These are phyloP conservation scores for Stegana nigrithorax DNA, from an alignment of 2,888 invertebrate genomes.

Conservation along the genomic window DNA sequence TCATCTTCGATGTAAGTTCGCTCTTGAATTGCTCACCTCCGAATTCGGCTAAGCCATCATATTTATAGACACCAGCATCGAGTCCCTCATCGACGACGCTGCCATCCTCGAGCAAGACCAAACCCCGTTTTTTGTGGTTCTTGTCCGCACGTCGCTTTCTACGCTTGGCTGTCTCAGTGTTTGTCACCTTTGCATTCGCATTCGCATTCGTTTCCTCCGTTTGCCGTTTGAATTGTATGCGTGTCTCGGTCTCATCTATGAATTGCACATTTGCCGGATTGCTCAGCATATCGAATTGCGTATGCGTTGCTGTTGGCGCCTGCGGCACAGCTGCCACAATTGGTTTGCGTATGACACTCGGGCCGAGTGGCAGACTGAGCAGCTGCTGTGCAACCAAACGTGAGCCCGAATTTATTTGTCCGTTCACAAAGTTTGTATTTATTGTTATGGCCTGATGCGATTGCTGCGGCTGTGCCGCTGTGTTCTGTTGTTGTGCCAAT, in stretches of 20 bases:
- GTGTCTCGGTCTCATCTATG: constrained; percentile 71
- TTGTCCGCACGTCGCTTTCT: constrained; percentile 25
- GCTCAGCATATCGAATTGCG: constrained; percentile 49
- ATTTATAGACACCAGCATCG: constrained; percentile 37
- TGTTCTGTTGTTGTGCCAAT: not conserved
- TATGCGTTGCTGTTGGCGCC: constrained; percentile 15
- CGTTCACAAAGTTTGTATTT: constrained; percentile 73
- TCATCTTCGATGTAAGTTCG: constrained; percentile 69
- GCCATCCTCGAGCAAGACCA: constrained; percentile 76
- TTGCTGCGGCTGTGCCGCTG: constrained; percentile 17
- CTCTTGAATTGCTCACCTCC: constrained; percentile 76
- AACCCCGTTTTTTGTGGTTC: constrained; percentile 73
- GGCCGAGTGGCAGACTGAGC: constrained; percentile 47
- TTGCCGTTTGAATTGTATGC: constrained; percentile 59
- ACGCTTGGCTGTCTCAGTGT: not conserved
- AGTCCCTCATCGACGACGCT: constrained; percentile 75
- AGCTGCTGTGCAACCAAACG: constrained; percentile 73
- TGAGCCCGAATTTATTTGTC: constrained; percentile 73
- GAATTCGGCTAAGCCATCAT: constrained; percentile 77
- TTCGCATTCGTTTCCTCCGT: constrained; percentile 13
- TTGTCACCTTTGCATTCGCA: constrained; percentile 7
- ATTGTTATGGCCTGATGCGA: constrained; percentile 68
- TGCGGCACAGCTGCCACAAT: constrained; percentile 18
- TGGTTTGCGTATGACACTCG: constrained; percentile 4
- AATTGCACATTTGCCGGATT: constrained; percentile 76